These are phyloP conservation scores for Myopa testacea DNA, from an alignment of 2,888 invertebrate species.

Conservation along the genomic window DNA sequence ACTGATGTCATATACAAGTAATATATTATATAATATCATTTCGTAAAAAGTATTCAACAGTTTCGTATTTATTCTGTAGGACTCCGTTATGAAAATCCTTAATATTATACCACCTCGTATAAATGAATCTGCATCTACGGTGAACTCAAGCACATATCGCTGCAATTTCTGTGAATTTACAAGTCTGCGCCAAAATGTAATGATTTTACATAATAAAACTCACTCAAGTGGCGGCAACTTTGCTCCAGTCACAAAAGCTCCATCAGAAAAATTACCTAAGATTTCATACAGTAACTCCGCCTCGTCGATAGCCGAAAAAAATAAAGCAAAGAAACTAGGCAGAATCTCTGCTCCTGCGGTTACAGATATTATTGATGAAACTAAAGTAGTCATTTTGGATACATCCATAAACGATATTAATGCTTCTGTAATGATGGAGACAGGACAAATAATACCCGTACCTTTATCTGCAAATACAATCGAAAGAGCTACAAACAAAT, in stretches of 20 bases:
- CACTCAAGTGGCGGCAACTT: constrained; percentile 65
- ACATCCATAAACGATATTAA: no score
- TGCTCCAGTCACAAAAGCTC: constrained; percentile 56
- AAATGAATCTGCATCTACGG: constrained; percentile 8
- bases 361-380: no score
- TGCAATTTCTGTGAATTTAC: constrained; percentile 77
- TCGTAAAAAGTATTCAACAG: neutral
- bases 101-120: constrained; percentile 51
- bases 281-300: neutral
- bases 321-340: neutral
- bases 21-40: neutral
- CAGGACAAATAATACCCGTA: no score
- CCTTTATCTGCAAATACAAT: no score
- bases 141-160: constrained; percentile 66
- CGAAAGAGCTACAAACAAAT: no score
- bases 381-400: no score
- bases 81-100: constrained; percentile 55
- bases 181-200: constrained; percentile 78
- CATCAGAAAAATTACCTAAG: neutral
- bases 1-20: no score
- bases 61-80: constrained; percentile 46
- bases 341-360: no score
- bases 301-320: neutral
- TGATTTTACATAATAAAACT: constrained; percentile 79
- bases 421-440: no score